Conservation (phyloP, 2,797 vertebrate genomes). For the Ptychobarbus kaznakovi region DNA sequence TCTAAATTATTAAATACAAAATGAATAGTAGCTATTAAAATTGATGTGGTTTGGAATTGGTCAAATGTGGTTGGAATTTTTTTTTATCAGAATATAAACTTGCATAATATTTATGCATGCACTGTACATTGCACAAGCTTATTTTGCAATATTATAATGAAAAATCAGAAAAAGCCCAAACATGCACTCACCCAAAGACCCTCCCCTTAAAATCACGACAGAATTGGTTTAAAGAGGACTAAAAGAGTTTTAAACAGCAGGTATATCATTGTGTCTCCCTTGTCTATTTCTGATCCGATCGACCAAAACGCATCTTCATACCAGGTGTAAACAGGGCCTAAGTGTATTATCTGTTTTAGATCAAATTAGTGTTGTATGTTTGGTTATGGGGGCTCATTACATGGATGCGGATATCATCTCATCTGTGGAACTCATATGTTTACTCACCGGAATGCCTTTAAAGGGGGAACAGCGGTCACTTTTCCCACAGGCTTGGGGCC, state of each 20-base stretch:
- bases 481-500: constrained; percentile 72
- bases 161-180: too few relatives aligned
- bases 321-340: background rate
- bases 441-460: constrained; percentile 79
- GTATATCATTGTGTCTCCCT: background rate
- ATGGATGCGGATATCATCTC: background rate
- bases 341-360: background rate
- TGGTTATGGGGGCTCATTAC: background rate
- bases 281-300: background rate
- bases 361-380: background rate
- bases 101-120: background rate
- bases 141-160: too few relatives aligned
- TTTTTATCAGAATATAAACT: background rate
- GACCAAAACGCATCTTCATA: background rate
- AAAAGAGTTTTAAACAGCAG: background rate
- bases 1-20: background rate
- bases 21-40: background rate
- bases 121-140: background rate
- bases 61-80: background rate
- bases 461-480: constrained; percentile 69
- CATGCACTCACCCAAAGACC: background rate
- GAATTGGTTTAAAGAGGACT: too few relatives aligned
- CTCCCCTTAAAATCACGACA: too few relatives aligned
- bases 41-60: background rate
- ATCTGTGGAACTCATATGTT: background rate